Base-by-base conservation (phyloP, 2,888 invertebrate genomes). In the Achlya flavicornis region DNA sequence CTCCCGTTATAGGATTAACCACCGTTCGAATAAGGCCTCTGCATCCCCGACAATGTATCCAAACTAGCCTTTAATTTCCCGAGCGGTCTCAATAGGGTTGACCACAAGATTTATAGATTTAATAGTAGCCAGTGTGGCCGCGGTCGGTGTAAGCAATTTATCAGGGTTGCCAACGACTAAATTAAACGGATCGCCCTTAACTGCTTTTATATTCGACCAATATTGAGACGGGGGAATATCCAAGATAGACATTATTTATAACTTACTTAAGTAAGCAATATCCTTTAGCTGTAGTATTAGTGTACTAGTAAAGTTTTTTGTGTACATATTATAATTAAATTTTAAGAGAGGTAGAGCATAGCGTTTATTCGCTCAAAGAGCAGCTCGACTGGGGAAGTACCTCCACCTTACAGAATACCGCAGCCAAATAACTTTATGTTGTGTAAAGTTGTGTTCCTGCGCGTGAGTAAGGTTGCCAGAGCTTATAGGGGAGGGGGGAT, bases 51-150 rank as follows among this genome's bases (percentile, higher is more conserved):
- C 41, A 65, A 64, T 68, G 77, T 77, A 79, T 71, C 75, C 69
- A 65, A 65, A 74, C 71, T 76, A 76, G 73, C 81, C 75, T 78
- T 80, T 83, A 83, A 83, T 85, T 85, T 79, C 76, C 75, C 72
- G 64, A 64, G 66, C 77, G 60, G 60, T 41, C 60, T 41, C 77
- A 74, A 76, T 75, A 74, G 77, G 74, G 73, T 66, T 60, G 64
- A 57, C 61, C 19, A 58, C 69, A 78, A 89, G 89, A 92, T 92
- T 91, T 91, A 92, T 89, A 79, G 90, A 82, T 87, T 87, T 90
- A 92, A 91, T 92, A 90, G 90, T 80, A 78, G 77, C 83, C 87
- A 87, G 88, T 87, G 83, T 82, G 80, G 65, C 66, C 64, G 78
- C 77, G 79, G 78, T 73, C 77, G 19, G 72, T 69, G 68, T 68